Evolutionary conservation across 2,888 invertebrate species (phyloP), one percentile per base, ranked within the genome.

Genomic region (Flexamia atlantica): DNA sequence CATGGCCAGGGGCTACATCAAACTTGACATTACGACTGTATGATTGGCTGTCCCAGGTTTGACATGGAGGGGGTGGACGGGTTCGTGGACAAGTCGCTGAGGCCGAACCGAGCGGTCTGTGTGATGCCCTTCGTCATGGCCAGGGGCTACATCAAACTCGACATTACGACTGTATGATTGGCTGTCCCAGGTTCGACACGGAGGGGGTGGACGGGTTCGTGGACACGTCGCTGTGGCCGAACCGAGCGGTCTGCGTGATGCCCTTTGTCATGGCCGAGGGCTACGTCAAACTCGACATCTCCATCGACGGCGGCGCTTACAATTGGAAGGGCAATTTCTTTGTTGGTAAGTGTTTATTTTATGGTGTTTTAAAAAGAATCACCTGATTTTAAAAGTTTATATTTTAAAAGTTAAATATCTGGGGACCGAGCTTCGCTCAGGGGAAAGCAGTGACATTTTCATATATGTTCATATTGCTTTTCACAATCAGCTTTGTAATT

Each of bases 251-350:
- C 85, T 98, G 98, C 89, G 93, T 98, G 0, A 97, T 97, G 89
- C 98, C 98, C 0, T 93, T 93, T 84, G 93, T 98, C 83, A 94
- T 94, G 90, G 96, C 96, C 36, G 96, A 97, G 88, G 98, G 98
- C 3, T 97, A 97, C 88, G 94, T 98, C 1, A 93, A 95, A 81
- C 94, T 99, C 85, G 95, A 96, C 89, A 94, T 98, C 25, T 95
- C 97, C 0, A 94, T 97, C 80, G 96, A 97, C 84, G 95, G 95
- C 84, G 95, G 95, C 84, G 93, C 94, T 74, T 98, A 94, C 89
- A 95, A 96, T 88, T 98, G 97, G 96, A 95, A 96, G 88, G 97
- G 97, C 87, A 95, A 94, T 91, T 98, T 95, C 90, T 97, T 97
- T 89, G 95, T 98, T 85, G 97, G 97, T 97, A 92, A 92, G 87